phyloP scores from a whole-genome alignment of 2,113 vertebrate species.

The Rhinogobius similis region DNA sequence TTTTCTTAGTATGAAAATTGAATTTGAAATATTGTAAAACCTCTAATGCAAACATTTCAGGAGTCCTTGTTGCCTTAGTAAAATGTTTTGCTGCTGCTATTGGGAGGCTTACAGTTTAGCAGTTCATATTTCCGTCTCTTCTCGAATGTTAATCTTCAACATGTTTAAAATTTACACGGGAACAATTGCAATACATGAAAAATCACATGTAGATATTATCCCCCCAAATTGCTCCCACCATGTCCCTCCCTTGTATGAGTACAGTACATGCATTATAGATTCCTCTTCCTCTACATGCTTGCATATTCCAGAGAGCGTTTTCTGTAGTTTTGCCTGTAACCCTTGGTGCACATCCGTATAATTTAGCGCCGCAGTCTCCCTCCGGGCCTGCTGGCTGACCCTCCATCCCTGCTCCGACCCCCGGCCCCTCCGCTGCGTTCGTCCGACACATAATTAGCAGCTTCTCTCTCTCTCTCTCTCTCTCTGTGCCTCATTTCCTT shows the following conservation, averaged over 20 bases:
- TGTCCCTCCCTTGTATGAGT: neutral
- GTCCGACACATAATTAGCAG: slow-evolving; percentile 23
- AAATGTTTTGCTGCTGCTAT: too few species aligned
- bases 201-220: too few species aligned
- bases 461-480: neutral
- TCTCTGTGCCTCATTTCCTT: neutral
- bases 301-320: neutral
- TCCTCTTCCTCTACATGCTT: neutral
- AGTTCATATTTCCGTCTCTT: too few species aligned
- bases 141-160: too few species aligned
- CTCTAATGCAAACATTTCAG: too few species aligned
- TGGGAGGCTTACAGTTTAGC: too few species aligned
- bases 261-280: neutral
- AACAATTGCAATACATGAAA: too few species aligned
- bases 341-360: neutral
- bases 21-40: too few species aligned
- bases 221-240: neutral
- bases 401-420: slow-evolving; percentile 25
- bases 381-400: slow-evolving; percentile 4
- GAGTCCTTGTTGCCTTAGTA: too few species aligned
- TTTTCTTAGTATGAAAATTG: too few species aligned
- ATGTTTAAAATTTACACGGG: too few species aligned
- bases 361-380: neutral
- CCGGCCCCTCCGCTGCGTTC: slow-evolving; percentile 25
- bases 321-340: neutral